A percentile compares a stretch with the other conserved stretches of the same genome.
Evolutionary conservation across 1,140 invertebrate species (phyloP).

Genomic region (Procambarus clarkii): DNA sequence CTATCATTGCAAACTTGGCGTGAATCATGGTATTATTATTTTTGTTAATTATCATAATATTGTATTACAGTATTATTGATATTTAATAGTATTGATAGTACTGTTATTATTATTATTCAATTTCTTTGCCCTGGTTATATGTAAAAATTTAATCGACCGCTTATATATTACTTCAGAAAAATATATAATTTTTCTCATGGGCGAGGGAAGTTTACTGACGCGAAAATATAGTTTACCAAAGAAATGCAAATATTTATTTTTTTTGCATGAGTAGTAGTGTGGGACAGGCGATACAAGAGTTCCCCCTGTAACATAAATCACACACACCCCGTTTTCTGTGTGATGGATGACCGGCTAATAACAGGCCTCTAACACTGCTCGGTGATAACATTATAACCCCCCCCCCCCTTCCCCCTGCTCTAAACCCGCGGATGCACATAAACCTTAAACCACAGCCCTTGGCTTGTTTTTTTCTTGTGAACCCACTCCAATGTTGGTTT

Average conservation of each 20-base stretch:
- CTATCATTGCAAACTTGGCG: too few relatives aligned
- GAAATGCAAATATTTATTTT: conserved; percentile 13
- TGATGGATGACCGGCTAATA: conserved; percentile 52
- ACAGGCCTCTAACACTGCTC: conserved; percentile 28
- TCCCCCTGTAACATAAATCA: conserved; percentile 43
- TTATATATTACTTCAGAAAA: neutral
- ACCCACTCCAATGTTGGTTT: conserved; percentile 9
- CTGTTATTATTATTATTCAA: too few relatives aligned
- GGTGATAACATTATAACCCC: conserved; percentile 53
- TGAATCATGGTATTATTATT: too few relatives aligned
- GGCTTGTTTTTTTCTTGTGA: neutral
- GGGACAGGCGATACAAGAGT: conserved; percentile 30
- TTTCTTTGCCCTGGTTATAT: too few relatives aligned
- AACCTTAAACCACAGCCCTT: conserved; percentile 16
- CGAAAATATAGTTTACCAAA: conserved; percentile 6
- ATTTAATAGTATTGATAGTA: too few relatives aligned
- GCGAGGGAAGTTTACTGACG: neutral
- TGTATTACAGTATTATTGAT: too few relatives aligned
- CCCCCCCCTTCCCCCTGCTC: neutral
- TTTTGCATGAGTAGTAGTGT: neutral
- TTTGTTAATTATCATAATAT: too few relatives aligned
- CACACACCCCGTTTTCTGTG: conserved; percentile 34
- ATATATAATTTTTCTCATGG: neutral
- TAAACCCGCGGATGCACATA: conserved; percentile 47
- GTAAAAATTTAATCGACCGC: too few relatives aligned